phyloP scores from a whole-genome alignment of 1,140 invertebrate genomes.

The Trissolcus basalis region DNA sequence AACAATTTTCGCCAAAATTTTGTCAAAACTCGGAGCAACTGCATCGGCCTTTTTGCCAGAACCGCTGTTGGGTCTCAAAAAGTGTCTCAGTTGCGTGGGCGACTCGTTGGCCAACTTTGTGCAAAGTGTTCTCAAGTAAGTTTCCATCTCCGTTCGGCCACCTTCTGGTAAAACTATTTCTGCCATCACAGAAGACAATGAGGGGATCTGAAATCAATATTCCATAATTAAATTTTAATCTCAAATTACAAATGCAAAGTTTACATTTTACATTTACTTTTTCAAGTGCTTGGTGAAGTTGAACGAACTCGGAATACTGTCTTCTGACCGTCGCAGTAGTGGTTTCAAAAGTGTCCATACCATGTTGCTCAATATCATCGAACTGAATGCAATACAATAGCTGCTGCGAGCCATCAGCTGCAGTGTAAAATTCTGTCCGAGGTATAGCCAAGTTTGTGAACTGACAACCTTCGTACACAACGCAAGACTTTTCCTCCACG shows the following conservation, averaged over 20 bases:
- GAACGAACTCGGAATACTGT: conserved; percentile 70
- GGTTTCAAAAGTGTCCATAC: conserved; percentile 69
- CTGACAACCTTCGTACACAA: conserved; percentile 66
- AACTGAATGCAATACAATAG: conserved; percentile 74
- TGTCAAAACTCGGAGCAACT: conserved; percentile 68
- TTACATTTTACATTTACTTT: conserved; percentile 56
- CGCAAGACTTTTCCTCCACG: conserved; percentile 68
- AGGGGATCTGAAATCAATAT: conserved; percentile 64
- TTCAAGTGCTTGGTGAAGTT: conserved; percentile 66
- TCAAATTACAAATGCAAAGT: no score
- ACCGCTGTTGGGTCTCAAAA: conserved; percentile 67
- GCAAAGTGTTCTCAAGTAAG: conserved; percentile 67
- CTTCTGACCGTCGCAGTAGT: conserved; percentile 70
- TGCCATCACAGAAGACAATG: conserved; percentile 62
- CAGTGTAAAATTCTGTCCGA: conserved; percentile 70
- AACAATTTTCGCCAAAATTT: conserved; percentile 71
- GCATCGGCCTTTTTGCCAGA: conserved; percentile 69
- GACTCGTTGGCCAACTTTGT: conserved; percentile 65
- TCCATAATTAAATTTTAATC: no score
- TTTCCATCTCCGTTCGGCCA: conserved; percentile 68
- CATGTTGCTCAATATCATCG: conserved; percentile 71
- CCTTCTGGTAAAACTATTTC: conserved; percentile 69
- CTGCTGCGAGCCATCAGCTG: conserved; percentile 70
- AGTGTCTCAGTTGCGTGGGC: conserved; percentile 67
- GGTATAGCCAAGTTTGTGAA: conserved; percentile 70